Evolutionary conservation across 1,140 invertebrate genomes (phyloP), one percentile per base, ranked within the genome.

Genomic region (Diachasmimorpha longicaudata): DNA sequence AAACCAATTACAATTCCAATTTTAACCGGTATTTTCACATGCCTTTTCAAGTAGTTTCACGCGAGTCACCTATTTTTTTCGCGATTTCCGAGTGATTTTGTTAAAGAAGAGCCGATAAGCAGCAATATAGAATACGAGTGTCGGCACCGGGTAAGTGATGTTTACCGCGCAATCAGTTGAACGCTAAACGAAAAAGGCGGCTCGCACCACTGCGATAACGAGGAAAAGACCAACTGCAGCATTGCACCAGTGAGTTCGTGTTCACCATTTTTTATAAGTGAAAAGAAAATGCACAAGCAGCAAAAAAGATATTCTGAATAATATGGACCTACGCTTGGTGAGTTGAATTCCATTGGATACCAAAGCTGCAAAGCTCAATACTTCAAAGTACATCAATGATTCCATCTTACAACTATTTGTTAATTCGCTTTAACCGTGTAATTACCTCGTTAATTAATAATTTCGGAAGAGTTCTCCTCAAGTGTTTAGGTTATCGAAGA

Each of bases 151-250:
- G 75, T 48, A 72, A 73, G 77, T 84, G 79, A 79, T 87, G 79
- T 87, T 87, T 85, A 80, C 81, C 75, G 70, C 81, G 82, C 81
- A 86, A 87, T 88, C 85, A 86, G 77, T 63, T 82, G 81, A 77
- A 77, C 83, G 87, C 85, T 89, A 89, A 89, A 85, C 77, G 80
- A 74, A 81, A 78, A 76, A 82, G 81, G 76, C 76, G 80, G 78
- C 83, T 89, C 86, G 78, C 87, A 89, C 87, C 81, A 85, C 63
- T 81, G 77, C 78, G 84, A 87, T 88, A 88, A 88, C 84, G 67
- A 87, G 83, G 70, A 70, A 72, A 63, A 72, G 19, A 31, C 48
- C 48, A 10, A 42, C 9, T 19, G 68, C 21, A 70, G 19, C 63
- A 13, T 14, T 70, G 13, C 68, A 39, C 67, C 67, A n/a, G 67